Evolutionary conservation across 2,797 vertebrate species (phyloP).

Genomic region (Amazona finschi): DNA sequence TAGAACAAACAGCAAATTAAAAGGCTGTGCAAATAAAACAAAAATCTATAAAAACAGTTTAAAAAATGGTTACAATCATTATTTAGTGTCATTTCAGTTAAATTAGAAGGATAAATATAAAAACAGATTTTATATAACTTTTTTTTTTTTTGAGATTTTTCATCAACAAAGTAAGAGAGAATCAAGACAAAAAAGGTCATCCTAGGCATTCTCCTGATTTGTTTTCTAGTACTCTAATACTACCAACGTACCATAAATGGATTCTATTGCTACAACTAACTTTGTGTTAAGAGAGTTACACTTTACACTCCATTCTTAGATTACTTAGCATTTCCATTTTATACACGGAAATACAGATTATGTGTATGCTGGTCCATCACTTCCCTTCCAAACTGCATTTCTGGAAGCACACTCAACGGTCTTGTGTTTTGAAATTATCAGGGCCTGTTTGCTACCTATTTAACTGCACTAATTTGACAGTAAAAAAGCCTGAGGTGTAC

Average conservation of each 20-base stretch:
- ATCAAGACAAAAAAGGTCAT: neutral
- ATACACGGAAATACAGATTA: neutral
- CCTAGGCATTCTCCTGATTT: neutral
- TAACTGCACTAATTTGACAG: neutral
- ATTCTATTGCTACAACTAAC: neutral
- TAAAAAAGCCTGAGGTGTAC: neutral
- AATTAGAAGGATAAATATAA: neutral
- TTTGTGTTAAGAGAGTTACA: neutral
- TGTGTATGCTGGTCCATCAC: neutral
- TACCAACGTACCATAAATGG: neutral
- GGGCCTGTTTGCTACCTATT: neutral
- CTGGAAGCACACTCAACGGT: neutral
- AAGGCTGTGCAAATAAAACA: neutral
- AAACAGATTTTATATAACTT: neutral
- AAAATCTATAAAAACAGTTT: neutral
- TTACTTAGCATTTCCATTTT: neutral
- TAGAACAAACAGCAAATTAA: conserved; percentile 17
- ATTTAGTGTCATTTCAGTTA: neutral
- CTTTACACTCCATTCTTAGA: neutral
- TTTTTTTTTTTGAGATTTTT: neutral
- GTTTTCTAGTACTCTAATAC: neutral
- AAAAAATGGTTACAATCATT: neutral
- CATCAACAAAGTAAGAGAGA: neutral
- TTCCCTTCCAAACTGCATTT: neutral
- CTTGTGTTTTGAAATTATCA: neutral